These are phyloP conservation scores for Gymnoscelis rufifasciata DNA, from an alignment of 2,888 invertebrate genomes.

Conservation along the genomic window DNA sequence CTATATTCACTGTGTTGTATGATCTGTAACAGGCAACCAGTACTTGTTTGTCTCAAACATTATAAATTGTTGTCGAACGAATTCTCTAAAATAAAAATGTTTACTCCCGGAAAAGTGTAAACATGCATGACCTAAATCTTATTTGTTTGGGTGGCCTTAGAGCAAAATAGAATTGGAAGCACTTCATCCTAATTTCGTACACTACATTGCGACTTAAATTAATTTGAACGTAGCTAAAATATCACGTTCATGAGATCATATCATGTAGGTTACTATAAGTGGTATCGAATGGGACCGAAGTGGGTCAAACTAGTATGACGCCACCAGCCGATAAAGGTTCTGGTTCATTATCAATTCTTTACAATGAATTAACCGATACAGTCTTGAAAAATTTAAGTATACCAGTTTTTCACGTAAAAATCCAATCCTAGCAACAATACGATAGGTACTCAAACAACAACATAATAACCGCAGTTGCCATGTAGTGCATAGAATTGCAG, in stretches of 20 bases:
- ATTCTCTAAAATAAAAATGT: slow-evolving; percentile 8
- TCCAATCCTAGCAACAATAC: neutral
- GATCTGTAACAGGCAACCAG: no score
- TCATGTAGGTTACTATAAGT: slow-evolving; percentile 52
- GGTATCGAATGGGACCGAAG: slow-evolving; percentile 66
- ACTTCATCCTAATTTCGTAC: slow-evolving; percentile 39
- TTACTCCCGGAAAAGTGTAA: slow-evolving; percentile 20
- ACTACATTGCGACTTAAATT: slow-evolving; percentile 42
- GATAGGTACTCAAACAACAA: neutral
- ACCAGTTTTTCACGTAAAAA: neutral
- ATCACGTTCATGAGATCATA: slow-evolving; percentile 51
- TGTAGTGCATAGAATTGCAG: slow-evolving; percentile 50
- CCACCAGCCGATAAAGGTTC: slow-evolving; percentile 63
- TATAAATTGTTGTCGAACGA: no score
- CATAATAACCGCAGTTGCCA: slow-evolving; percentile 19
- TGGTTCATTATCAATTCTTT: slow-evolving; percentile 69
- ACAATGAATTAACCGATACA: slow-evolving; percentile 4
- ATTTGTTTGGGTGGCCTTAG: slow-evolving; percentile 33
- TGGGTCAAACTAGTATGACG: slow-evolving; percentile 73
- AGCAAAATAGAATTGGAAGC: slow-evolving; percentile 40
- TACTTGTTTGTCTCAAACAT: no score
- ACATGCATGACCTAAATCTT: slow-evolving; percentile 36
- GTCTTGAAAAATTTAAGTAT: neutral
- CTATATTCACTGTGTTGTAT: no score
- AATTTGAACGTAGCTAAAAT: slow-evolving; percentile 43